phyloP scores from a whole-genome alignment of 2,797 vertebrate genomes.

The Neosalanx taihuensis region DNA sequence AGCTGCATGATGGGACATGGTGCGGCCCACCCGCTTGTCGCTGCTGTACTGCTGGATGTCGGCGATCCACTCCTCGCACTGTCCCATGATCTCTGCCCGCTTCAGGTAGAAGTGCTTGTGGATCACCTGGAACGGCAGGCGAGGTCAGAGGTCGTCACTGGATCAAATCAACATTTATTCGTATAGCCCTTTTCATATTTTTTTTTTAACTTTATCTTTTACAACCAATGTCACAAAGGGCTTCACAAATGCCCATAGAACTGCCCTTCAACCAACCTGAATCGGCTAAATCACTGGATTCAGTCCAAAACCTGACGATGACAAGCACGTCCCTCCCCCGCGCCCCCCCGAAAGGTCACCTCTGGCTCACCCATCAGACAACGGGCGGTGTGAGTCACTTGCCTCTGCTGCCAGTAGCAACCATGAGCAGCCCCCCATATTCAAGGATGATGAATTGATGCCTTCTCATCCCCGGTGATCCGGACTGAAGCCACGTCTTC shows the following conservation, averaged over 20 bases:
- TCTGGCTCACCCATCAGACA: no score
- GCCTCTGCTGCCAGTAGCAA: no score
- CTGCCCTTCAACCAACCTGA: neutral
- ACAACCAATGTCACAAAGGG: no score
- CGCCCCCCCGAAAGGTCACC: no score
- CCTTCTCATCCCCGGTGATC: neutral
- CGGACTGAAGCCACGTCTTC: neutral
- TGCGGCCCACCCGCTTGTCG: conserved; percentile 95
- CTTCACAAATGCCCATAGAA: no score
- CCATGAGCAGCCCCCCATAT: neutral
- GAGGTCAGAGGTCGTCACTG: neutral
- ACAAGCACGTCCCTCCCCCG: neutral
- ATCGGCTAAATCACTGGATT: neutral
- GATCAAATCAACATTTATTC: no score
- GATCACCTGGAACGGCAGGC: conserved; percentile 80
- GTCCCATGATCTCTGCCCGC: conserved; percentile 92
- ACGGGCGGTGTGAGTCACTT: no score
- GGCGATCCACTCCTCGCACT: conserved; percentile 98
- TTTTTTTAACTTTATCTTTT: no score
- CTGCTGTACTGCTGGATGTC: conserved; percentile 99
- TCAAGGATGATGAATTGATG: neutral
- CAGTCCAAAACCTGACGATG: neutral
- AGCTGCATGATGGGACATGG: conserved; percentile 97
- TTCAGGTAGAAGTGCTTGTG: conserved; percentile 99
- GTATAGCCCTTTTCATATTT: no score